Base-by-base conservation (phyloP, 1,140 invertebrate genomes). In the Drosophila sp. region DNA sequence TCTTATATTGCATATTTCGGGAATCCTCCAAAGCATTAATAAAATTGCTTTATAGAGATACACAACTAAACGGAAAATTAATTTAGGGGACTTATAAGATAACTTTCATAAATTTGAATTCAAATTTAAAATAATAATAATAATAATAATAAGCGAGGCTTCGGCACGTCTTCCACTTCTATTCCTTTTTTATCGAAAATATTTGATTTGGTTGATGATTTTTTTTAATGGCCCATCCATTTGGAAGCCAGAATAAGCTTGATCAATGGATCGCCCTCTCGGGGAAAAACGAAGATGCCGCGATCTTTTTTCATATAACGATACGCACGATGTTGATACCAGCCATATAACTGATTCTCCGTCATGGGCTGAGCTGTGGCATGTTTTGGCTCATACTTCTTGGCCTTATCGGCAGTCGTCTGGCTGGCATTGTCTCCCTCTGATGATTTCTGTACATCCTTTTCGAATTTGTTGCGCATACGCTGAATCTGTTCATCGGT, bases 281-380 rank as follows among this genome's bases (percentile, higher is more conserved):
- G 89, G 3, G 90, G 91, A 59, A 87, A 87, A 36, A 73, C 57
- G 9, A 72, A 84, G 45, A 73, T 48, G n/a, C 84, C 77, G 9
- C 82, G 76, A 62, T 86, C 81, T n/a, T 56, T 53, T 25, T 54
- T 63, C 1, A 72, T 36, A 59, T 90, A 86, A 16, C 63, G 77
- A 59, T 63, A 43, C 7, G 78, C 79, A 0, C 77, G 78, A 50
- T 84, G 59, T 0, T 83, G 71, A 48, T 90, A 81, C 86, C 86
- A 89, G 48, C 84, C 84, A 38, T 89, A 89, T 4, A 80, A 41
- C 48, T 89, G 83, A 53, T 89, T 89, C 13, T 43, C 51, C 0
- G 84, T 89, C 36, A 80, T 72, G 1, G 83, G 83, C 11, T 79
- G 76, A 2, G 73, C 29, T 9, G 84, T 87, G 8, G 29, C 29